These are phyloP conservation scores for Sarcophaga carnaria DNA, from an alignment of 2,888 invertebrate genomes.

Conservation along the genomic window DNA sequence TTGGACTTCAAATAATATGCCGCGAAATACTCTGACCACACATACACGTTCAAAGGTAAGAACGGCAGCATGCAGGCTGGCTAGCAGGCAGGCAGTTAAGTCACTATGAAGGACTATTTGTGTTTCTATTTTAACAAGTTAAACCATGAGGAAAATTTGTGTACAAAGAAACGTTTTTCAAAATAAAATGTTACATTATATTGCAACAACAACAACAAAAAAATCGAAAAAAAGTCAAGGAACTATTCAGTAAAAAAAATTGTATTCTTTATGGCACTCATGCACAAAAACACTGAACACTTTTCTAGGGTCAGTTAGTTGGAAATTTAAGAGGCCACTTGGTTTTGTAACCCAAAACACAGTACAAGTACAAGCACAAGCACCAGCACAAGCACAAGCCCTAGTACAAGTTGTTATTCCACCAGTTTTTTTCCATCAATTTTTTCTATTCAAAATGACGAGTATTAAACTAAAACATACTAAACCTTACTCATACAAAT, in stretches of 20 bases:
- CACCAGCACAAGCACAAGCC: too few relatives aligned
- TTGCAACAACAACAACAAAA: neutral
- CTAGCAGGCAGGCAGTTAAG: neutral
- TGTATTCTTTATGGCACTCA: slow-evolving; percentile 11
- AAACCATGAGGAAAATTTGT: slow-evolving; percentile 64
- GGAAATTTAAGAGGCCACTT: slow-evolving; percentile 67
- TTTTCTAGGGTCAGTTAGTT: slow-evolving; percentile 66
- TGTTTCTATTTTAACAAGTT: slow-evolving; percentile 45
- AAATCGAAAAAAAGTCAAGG: neutral
- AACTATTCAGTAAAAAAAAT: slow-evolving; percentile 14
- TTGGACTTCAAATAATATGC: slow-evolving; percentile 15
- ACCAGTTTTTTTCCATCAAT: too few relatives aligned
- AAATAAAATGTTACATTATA: slow-evolving; percentile 61
- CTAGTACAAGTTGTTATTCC: too few relatives aligned
- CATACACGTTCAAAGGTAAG: neutral
- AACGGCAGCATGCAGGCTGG: neutral
- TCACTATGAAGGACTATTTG: neutral
- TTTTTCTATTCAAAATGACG: too few relatives aligned
- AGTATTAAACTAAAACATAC: slow-evolving; percentile 64
- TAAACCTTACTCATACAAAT: slow-evolving; percentile 37
- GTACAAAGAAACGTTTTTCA: slow-evolving; percentile 54
- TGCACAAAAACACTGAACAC: slow-evolving; percentile 61
- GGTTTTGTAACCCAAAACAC: slow-evolving; percentile 53
- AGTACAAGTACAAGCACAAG: too few relatives aligned
- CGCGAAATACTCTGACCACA: slow-evolving; percentile 44